phyloP scores from a whole-genome alignment of 2,797 vertebrate species.

The Etheostoma nigrum region DNA sequence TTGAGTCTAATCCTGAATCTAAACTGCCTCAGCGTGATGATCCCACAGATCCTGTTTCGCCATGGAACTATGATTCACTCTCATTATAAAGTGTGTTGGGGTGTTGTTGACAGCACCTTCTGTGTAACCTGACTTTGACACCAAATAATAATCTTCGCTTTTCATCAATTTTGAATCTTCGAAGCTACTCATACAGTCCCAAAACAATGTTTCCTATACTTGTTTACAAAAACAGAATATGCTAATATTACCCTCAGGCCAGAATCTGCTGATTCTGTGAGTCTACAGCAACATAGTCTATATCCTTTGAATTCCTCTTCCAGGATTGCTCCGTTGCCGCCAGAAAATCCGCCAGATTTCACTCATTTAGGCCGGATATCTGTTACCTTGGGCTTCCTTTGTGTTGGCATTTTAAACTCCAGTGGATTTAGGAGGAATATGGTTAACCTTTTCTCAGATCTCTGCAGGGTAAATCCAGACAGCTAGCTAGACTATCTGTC shows the following conservation, averaged over 20 bases:
- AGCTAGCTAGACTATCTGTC: no score
- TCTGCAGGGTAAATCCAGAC: no score
- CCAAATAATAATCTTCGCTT: not conserved
- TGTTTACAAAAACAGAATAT: not conserved
- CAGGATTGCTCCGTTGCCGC: no score
- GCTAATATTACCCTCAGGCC: not conserved
- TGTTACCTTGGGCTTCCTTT: no score
- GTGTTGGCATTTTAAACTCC: no score
- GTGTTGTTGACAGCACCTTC: not conserved
- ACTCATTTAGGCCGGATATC: no score
- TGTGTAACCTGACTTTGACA: not conserved
- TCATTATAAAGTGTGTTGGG: not conserved
- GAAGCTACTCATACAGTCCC: not conserved
- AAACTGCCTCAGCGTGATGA: not conserved
- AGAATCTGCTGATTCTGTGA: not conserved
- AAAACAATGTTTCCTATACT: not conserved
- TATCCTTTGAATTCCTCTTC: no score
- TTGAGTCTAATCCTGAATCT: conserved; percentile 8
- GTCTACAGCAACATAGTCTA: not conserved
- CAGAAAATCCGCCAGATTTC: no score
- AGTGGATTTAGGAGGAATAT: no score
- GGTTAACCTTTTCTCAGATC: no score
- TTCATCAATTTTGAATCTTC: not conserved
- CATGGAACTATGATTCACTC: not conserved
- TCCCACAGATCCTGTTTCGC: conserved; percentile 16